Conservation (phyloP, 2,797 vertebrate species). For the Eleutherodactylus coqui region DNA sequence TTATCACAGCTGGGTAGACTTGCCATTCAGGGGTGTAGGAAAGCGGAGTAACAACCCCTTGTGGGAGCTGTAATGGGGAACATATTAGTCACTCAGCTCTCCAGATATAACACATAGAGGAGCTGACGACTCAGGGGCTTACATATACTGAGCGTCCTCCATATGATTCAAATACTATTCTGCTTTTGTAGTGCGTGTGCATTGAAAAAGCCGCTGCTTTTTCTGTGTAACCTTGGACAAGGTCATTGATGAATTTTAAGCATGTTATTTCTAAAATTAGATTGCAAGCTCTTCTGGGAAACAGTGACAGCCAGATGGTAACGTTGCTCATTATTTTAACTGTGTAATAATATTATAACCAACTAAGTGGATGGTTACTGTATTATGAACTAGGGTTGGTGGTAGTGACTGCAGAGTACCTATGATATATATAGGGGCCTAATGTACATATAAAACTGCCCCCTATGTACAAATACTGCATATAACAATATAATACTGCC, state of each 20-base stretch:
- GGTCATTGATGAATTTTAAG: constrained; percentile 8
- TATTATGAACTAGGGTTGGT: constrained; percentile 30
- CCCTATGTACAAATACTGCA: not conserved
- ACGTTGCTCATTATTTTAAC: constrained; percentile 19
- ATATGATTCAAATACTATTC: not conserved
- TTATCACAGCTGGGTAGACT: not conserved
- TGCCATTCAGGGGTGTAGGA: not conserved
- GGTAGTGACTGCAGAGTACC: constrained; percentile 1
- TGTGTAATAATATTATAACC: not conserved
- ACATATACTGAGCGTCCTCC: not conserved
- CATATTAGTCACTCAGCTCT: not conserved
- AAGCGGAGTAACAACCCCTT: not conserved
- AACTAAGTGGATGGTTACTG: constrained; percentile 30
- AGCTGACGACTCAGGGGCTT: not conserved
- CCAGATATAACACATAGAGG: not conserved
- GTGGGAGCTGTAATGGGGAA: not conserved
- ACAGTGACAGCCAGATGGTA: constrained; percentile 10
- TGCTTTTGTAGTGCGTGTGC: not conserved
- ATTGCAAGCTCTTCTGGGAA: constrained; percentile 44
- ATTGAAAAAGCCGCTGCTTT: not conserved
- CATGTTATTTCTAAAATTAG: constrained; percentile 29
- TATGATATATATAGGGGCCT: not conserved
- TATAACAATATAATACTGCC: not conserved
- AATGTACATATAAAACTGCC: not conserved
- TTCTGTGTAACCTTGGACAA: constrained; percentile 37